Base-by-base conservation (phyloP, 2,888 invertebrate genomes). In the Amblyjoppa proteus region DNA sequence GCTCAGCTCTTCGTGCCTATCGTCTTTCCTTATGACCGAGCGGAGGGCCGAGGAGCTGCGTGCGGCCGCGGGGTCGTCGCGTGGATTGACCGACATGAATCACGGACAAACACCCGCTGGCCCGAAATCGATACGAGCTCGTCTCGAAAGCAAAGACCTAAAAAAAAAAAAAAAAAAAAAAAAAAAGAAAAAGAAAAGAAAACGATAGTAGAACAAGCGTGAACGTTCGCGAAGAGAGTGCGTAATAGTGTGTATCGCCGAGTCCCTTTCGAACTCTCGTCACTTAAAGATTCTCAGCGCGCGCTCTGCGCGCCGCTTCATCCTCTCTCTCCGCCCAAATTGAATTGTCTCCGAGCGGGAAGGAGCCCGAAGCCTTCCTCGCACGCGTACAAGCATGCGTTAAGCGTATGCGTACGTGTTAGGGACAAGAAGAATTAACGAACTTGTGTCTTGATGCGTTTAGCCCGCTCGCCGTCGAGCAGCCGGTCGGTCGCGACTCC, bases 31-130 rank as follows among this genome's bases (percentile, higher is more conserved):
- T 45, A 56, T 41, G 20, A 38, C 31, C 28, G 49, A 73, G 49
- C 34, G 51, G 20, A 7, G 38, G 34, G 76, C 49, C 31, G 68
- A 28, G 76, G 73, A 81, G 74, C 64, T 28, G 51, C 34, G 45
- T 45, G 28, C 58, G 66, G 28, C 53, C 56, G 74, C 53, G 73
- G 66, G 85, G 81, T 85, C 85, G 85, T 81, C 70, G 53, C 78
- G 78, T 71, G 61, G 75, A 82, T 85, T 85, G 85, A 85, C 85
- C 85, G 81, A 64, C 49, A 70, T 82, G 78, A 85, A 85, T 85
- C 81, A 81, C 81, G 77, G 78, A 75, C 85, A 85, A 85, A 85
- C 78, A 85, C 74, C 81, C 85, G 81, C 78, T 85, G 85, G 85
- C 78, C 74, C 81, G 81, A 85, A 85, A 85, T 81, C 85, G 85